Base-by-base conservation (phyloP, 2,113 vertebrate genomes). In the Halcyon senegalensis region DNA sequence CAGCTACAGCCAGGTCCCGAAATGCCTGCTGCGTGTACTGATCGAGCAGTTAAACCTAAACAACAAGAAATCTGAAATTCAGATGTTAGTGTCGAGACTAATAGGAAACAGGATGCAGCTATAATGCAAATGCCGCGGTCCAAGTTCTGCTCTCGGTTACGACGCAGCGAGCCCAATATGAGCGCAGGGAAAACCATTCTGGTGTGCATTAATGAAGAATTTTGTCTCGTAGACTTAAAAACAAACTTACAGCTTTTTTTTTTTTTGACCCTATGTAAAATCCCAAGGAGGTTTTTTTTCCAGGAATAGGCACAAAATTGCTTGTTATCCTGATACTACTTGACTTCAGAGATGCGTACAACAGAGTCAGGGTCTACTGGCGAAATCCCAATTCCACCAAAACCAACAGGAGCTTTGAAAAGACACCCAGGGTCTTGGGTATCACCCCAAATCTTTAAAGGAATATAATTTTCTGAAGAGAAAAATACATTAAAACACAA, bases 41-140 rank as follows among this genome's bases (percentile, higher is more conserved):
- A 53, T 2, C 25, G 94, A 94, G 90, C 60, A 83, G 82, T 13
- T 37, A 59, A 66, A 35, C 75, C 73, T 55, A 50, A 95, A 95
- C 78, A 60, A 12, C 84, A 39, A 44, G 50, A 93, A 94, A 92
- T 46, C 72, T 87, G 89, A 97, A 92, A 95, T 96, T 95, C 95
- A 97, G 89, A 97, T 93, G 96, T 95, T 37, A 73, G 87, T 63
- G 84, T 95, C 84, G 91, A 72, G 50, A 25, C 89, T 86, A 84
- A 92, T 68, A 67, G 94, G 92, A 93, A 95, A 89, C 48, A 94
- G 79, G 88, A 75, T 7, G 50, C 50, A 20, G 94, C 94, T 48
- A 14, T 21, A 92, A 68, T 7, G 18, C 94, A 76, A 33, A 77
- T 9, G 25, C 70, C 84, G 56, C 0, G 56, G 79, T 79, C 89